These are phyloP conservation scores for Sphecodes monilicornis DNA, from an alignment of 2,888 invertebrate genomes.

Conservation along the genomic window DNA sequence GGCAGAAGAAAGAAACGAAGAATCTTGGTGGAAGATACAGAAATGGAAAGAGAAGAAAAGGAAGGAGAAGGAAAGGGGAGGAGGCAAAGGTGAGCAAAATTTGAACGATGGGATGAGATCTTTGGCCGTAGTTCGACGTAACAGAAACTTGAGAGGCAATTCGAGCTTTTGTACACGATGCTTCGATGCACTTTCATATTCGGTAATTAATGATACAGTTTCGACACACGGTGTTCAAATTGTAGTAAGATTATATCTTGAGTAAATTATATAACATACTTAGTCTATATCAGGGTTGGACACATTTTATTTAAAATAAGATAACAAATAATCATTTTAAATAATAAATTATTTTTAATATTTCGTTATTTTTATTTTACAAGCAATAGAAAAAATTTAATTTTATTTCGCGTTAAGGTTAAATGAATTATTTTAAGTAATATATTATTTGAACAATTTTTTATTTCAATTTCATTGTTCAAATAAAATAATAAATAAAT, in stretches of 20 bases:
- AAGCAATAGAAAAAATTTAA: no score
- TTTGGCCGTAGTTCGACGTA: constrained; percentile 49
- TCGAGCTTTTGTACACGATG: constrained; percentile 46
- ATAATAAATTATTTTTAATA: no score
- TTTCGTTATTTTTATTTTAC: no score
- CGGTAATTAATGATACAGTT: constrained; percentile 43
- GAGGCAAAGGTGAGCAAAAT: constrained; percentile 58
- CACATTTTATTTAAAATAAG: no score
- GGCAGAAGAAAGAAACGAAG: constrained; percentile 54
- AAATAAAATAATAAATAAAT: no score
- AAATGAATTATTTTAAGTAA: no score
- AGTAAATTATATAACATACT: not conserved
- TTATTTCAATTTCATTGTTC: no score
- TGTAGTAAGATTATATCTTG: constrained; percentile 16
- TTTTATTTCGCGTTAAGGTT: no score
- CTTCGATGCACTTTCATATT: constrained; percentile 41
- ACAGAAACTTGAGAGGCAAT: constrained; percentile 58
- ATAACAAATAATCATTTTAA: no score
- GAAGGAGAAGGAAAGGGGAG: constrained; percentile 30
- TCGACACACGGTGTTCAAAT: constrained; percentile 25
- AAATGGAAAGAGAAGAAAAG: constrained; percentile 56
- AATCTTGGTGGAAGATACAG: constrained; percentile 45
- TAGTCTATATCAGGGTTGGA: no score
- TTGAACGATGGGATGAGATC: constrained; percentile 61
- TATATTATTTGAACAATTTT: no score